Evolutionary conservation across 2,888 invertebrate genomes (phyloP).

Genomic region (Lasius fuliginosus): DNA sequence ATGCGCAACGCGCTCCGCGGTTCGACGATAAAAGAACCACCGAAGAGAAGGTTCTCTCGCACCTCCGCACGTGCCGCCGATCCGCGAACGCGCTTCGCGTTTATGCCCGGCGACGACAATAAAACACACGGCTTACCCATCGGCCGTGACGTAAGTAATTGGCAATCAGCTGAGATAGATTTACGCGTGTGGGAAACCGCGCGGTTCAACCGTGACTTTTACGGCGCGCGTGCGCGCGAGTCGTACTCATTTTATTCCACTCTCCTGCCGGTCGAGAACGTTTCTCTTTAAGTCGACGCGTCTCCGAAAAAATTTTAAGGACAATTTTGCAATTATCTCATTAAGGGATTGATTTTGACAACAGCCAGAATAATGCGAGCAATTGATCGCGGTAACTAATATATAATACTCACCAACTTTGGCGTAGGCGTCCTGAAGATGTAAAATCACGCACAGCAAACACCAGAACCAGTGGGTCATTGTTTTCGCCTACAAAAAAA

Average conservation of each 20-base stretch:
- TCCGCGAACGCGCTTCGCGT: conserved; percentile 21
- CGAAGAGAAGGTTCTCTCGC: conserved; percentile 3
- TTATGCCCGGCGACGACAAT: conserved; percentile 55
- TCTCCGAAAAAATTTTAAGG: not conserved
- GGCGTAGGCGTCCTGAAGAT: conserved; percentile 77
- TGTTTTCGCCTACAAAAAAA: conserved; percentile 80
- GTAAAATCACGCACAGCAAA: conserved; percentile 78
- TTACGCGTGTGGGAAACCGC: conserved; percentile 65
- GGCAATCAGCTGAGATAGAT: conserved; percentile 71
- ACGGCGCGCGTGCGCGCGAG: conserved; percentile 1
- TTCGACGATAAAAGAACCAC: conserved; percentile 21
- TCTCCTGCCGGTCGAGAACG: not conserved
- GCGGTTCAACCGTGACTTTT: conserved; percentile 40
- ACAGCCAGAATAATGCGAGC: not conserved
- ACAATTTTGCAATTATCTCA: not conserved
- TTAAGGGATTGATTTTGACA: not conserved
- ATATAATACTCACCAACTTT: conserved; percentile 80
- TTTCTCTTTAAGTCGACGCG: not conserved
- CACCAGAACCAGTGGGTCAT: conserved; percentile 77
- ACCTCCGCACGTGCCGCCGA: conserved; percentile 62
- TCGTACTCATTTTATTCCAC: conserved; percentile 25
- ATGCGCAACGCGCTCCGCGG: conserved; percentile 24
- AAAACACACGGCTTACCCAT: conserved; percentile 61
- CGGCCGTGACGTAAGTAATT: conserved; percentile 72
- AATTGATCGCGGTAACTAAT: conserved; percentile 1